A percentile compares a stretch with the other conserved stretches of the same genome.
These are phyloP conservation scores for Anarsia innoxiella DNA, from an alignment of 2,888 invertebrate species.

Conservation along the genomic window DNA sequence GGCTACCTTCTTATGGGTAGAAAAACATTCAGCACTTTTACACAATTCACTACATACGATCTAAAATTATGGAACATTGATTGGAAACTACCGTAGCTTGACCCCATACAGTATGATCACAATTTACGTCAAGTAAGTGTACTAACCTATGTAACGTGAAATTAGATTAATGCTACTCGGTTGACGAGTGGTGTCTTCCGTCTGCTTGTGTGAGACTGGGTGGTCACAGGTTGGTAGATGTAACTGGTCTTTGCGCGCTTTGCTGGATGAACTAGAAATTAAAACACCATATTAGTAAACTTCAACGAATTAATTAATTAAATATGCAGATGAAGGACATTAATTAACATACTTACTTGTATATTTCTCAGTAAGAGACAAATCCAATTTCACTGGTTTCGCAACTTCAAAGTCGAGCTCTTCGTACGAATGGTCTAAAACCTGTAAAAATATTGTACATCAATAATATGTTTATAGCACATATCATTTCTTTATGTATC, in stretches of 20 bases:
- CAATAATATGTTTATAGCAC: too few relatives aligned
- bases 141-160: slow-evolving; percentile 2
- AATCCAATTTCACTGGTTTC: slow-evolving; percentile 74
- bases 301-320: neutral
- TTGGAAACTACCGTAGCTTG: slow-evolving; percentile 28
- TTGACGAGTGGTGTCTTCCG: slow-evolving; percentile 79
- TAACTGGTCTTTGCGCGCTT: slow-evolving; percentile 64
- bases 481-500: too few relatives aligned
- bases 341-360: slow-evolving; percentile 41
- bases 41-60: slow-evolving; percentile 31
- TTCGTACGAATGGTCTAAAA: slow-evolving; percentile 83
- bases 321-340: neutral
- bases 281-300: too few relatives aligned
- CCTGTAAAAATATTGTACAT: too few relatives aligned
- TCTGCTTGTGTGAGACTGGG: slow-evolving; percentile 71
- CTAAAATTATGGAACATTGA: slow-evolving; percentile 40
- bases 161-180: slow-evolving; percentile 58
- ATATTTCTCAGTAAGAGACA: slow-evolving; percentile 75
- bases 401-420: slow-evolving; percentile 82
- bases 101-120: slow-evolving; percentile 40
- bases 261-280: slow-evolving; percentile 62
- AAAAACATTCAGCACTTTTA: slow-evolving; percentile 26
- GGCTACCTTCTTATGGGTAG: slow-evolving; percentile 20
- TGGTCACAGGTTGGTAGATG: slow-evolving; percentile 57
- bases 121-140: slow-evolving; percentile 23